Conservation (phyloP, 2,113 vertebrate species). For the Chascanopsetta lugubris region DNA sequence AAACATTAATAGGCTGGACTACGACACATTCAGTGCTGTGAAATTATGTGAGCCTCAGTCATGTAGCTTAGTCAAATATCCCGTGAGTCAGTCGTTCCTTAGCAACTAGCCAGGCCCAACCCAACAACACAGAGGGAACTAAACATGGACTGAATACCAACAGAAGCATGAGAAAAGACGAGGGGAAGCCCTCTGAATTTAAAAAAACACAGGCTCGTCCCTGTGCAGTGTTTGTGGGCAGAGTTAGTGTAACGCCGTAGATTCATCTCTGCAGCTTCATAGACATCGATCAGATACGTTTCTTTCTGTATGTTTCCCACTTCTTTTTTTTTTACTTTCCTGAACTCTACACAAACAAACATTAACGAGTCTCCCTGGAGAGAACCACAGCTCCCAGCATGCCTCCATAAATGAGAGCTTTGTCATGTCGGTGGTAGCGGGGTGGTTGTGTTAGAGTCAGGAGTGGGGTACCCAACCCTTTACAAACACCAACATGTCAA, state of each 20-base stretch:
- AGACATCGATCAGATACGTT: constrained; percentile 2
- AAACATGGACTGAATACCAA: constrained; percentile 51
- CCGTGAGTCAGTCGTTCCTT: constrained; percentile 76
- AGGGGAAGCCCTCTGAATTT: constrained; percentile 29
- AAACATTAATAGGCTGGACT: not conserved
- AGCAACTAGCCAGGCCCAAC: constrained; percentile 64
- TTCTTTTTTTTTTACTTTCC: not conserved
- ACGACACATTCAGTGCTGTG: constrained; percentile 18
- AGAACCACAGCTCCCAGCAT: constrained; percentile 25
- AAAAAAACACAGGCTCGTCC: not conserved
- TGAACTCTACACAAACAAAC: constrained; percentile 22
- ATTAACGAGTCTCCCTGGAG: not conserved
- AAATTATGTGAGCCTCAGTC: constrained; percentile 13
- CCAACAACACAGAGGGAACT: constrained; percentile 23
- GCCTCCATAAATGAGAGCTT: constrained; percentile 52
- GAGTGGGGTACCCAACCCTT: constrained; percentile 37
- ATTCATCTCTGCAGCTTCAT: constrained; percentile 20
- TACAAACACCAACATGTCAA: constrained; percentile 53
- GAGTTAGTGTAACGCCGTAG: not conserved
- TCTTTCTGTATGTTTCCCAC: not conserved
- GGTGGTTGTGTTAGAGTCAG: constrained; percentile 16
- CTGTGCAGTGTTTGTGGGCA: constrained; percentile 23
- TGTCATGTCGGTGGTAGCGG: constrained; percentile 46
- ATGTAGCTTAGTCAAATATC: constrained; percentile 27
- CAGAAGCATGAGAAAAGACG: constrained; percentile 1